A percentile compares a stretch with the other conserved stretches of the same genome.
These are phyloP conservation scores for Sebastes matsubarae DNA, from an alignment of 2,797 vertebrate genomes.

Conservation along the genomic window DNA sequence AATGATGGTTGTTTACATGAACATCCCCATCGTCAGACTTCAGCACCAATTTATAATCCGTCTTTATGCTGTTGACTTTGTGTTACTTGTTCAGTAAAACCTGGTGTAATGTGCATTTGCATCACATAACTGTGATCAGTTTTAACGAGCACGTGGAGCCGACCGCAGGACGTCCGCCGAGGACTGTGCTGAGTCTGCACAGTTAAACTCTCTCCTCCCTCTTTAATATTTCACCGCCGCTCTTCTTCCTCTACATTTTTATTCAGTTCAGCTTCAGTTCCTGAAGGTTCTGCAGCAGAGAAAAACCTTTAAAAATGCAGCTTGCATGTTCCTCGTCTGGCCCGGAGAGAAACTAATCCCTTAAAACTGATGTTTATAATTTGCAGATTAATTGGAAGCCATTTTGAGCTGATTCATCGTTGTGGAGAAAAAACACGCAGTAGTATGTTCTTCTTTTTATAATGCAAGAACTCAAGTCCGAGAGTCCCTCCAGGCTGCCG, in stretches of 20 bases:
- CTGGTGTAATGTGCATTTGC: not conserved
- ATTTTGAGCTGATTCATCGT: slow-evolving; percentile 10
- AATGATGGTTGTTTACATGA: too few relatives aligned
- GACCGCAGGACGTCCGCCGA: not conserved
- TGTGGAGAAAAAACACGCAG: not conserved
- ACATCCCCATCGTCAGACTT: too few relatives aligned
- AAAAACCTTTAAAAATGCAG: slow-evolving; percentile 4
- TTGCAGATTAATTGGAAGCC: not conserved
- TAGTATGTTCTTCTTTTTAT: not conserved
- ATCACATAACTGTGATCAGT: not conserved
- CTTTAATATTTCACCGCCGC: slow-evolving; percentile 44
- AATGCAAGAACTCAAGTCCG: not conserved
- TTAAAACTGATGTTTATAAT: slow-evolving; percentile 17
- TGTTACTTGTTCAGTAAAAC: too few relatives aligned
- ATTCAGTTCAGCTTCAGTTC: slow-evolving; percentile 36
- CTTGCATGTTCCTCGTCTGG: not conserved
- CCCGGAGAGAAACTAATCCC: slow-evolving; percentile 6
- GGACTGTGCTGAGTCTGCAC: slow-evolving; percentile 35
- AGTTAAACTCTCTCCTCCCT: slow-evolving; percentile 12
- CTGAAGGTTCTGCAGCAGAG: slow-evolving; percentile 2
- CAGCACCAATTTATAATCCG: too few relatives aligned
- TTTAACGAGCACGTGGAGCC: not conserved
- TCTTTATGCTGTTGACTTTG: too few relatives aligned
- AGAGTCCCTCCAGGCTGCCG: not conserved
- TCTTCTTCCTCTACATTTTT: slow-evolving; percentile 18